Evolutionary conservation across 2,113 vertebrate genomes (phyloP), one percentile per base, ranked within the genome.

Genomic region (Ailuropoda melanoleuca): DNA sequence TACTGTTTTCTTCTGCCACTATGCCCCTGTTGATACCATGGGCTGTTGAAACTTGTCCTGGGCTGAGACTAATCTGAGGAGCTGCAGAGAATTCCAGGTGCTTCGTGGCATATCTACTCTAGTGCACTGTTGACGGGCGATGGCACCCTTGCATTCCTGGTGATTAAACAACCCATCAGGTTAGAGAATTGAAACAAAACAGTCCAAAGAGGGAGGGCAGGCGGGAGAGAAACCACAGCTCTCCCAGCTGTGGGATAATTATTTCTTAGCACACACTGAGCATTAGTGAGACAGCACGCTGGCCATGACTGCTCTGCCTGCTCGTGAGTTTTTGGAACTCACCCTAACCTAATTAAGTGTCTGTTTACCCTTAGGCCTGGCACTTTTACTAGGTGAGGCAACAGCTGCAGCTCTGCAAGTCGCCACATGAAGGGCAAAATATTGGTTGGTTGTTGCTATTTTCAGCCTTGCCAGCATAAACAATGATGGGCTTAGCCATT

Each of bases 391-490:
- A 91, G 95, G 95, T 97, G 98, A 98, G 97, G 95, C 98, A 98
- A 98, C 97, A 98, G 97, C 97, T 98, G 98, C 97, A 90, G 88
- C 58, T 34, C 96, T 88, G 85, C 88, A 93, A 97, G 97, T 97
- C 98, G 98, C 88, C 92, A 91, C 62, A 68, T 46, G 97, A 98
- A 98, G 98, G 97, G 97, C 97, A 96, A 97, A 97, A 96, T 95
- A 96, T 97, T 97, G 98, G 96, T 98, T 98, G 98, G 96, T 87
- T 37, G 94, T 95, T 98, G 96, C 98, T 98, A 96, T 98, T 98
- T 98, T 98, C 97, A 97, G 97, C 91, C 89, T 97, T 91, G 92
- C 97, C 97, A 98, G 96, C 97, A 97, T 97, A 98, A 98, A 98
- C 96, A 97, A 81, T 91, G 97, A 95, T 75, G 70, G n/a, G 50